These are phyloP conservation scores for Emydoidea blandingii DNA, from an alignment of 2,797 vertebrate genomes.

Conservation along the genomic window DNA sequence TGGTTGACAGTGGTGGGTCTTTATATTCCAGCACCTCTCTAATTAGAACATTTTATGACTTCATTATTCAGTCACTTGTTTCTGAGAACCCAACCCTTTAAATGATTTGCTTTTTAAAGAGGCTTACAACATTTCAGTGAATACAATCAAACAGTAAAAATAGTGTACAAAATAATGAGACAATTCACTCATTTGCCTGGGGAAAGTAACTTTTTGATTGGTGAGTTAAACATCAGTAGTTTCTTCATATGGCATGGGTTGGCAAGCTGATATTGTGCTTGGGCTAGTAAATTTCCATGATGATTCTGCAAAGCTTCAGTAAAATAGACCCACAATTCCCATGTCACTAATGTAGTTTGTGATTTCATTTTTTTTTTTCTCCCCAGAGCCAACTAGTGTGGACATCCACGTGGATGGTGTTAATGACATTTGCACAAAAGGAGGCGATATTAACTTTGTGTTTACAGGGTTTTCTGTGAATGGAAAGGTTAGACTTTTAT, in stretches of 20 bases:
- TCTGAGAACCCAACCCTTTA: neutral
- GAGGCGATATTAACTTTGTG: conserved; percentile 97
- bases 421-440: conserved; percentile 96
- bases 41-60: neutral
- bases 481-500: conserved; percentile 86
- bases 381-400: conserved; percentile 92
- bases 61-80: neutral
- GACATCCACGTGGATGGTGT: conserved; percentile 96
- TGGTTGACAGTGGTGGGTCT: neutral
- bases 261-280: neutral
- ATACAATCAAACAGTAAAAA: neutral
- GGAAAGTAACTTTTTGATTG: neutral
- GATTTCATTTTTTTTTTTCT: neutral
- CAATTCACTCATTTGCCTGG: neutral
- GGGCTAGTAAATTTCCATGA: neutral
- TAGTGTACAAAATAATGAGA: neutral
- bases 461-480: conserved; percentile 97
- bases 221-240: neutral
- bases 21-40: neutral
- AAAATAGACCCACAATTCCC: neutral
- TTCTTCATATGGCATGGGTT: neutral
- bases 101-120: neutral
- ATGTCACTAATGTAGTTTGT: neutral
- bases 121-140: neutral
- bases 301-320: neutral